These are phyloP conservation scores for Misgurnus mizolepis DNA, from an alignment of 2,113 vertebrate species.

Conservation along the genomic window DNA sequence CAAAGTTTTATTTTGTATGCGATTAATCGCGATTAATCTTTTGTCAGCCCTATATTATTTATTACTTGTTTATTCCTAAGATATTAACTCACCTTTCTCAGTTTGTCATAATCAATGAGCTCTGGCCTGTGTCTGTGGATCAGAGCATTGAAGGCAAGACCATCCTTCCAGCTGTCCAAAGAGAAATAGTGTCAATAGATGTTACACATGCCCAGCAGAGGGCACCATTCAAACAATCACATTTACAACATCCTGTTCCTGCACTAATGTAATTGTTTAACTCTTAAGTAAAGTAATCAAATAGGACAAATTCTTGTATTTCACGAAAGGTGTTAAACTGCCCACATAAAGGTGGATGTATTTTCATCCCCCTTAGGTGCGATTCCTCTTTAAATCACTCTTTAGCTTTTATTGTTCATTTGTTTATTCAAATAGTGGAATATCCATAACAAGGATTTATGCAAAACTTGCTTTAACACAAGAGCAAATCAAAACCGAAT, in stretches of 20 bases:
- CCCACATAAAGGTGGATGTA: background rate
- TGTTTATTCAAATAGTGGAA: slow-evolving; percentile 30
- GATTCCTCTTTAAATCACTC: background rate
- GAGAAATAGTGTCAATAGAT: background rate
- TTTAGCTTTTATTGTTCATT: background rate
- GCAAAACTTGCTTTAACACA: background rate
- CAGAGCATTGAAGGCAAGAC: slow-evolving; percentile 93
- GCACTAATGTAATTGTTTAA: background rate
- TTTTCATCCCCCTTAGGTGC: background rate
- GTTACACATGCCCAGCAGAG: slow-evolving; percentile 57
- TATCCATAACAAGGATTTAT: background rate
- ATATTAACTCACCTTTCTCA: slow-evolving; percentile 81
- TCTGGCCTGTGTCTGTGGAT: slow-evolving; percentile 95
- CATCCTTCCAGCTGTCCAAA: slow-evolving; percentile 89
- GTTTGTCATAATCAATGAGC: slow-evolving; percentile 92
- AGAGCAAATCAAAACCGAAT: background rate
- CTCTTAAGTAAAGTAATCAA: background rate
- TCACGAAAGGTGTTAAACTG: background rate
- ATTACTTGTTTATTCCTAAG: too few relatives aligned
- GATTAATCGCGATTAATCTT: too few relatives aligned
- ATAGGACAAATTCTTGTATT: background rate
- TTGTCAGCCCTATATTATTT: background rate
- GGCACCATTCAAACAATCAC: slow-evolving; percentile 45
- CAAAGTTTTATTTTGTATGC: too few relatives aligned
- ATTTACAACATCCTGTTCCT: background rate